A percentile compares a stretch with the other conserved stretches of the same genome.
phyloP scores from a whole-genome alignment of 2,113 vertebrate species.

The Himantopus leucocephalus region DNA sequence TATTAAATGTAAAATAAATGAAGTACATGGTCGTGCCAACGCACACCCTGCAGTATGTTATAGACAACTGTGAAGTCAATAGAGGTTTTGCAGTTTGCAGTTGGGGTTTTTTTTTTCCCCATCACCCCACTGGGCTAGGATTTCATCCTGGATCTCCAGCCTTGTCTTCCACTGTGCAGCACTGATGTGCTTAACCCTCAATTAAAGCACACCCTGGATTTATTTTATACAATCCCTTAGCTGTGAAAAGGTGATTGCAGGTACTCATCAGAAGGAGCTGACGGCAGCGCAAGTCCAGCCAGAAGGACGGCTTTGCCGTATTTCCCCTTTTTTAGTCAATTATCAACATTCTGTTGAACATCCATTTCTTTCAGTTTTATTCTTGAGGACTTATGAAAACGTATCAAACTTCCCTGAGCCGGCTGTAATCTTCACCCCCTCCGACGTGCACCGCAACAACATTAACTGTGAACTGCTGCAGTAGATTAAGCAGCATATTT shows the following conservation, averaged over 20 bases:
- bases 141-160: neutral
- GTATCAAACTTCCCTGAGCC: neutral
- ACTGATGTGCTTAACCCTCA: neutral
- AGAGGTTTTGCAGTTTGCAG: neutral
- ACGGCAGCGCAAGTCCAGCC: neutral
- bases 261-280: neutral
- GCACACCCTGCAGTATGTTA: neutral
- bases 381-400: conserved; percentile 10
- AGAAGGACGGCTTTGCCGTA: neutral
- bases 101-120: neutral
- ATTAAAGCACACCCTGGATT: conserved; percentile 1
- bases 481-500: conserved; percentile 41
- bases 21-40: neutral
- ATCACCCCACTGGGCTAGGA: neutral
- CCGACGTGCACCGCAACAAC: neutral
- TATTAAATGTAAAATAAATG: neutral
- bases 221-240: neutral
- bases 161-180: neutral
- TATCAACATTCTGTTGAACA: neutral
- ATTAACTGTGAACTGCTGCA: conserved; percentile 9
- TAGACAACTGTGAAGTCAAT: neutral
- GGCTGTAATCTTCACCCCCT: neutral
- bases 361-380: conserved; percentile 4
- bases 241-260: neutral
- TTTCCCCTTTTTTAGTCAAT: neutral